These are phyloP conservation scores for Noctua pronuba DNA, from an alignment of 2,888 invertebrate genomes.

Conservation along the genomic window DNA sequence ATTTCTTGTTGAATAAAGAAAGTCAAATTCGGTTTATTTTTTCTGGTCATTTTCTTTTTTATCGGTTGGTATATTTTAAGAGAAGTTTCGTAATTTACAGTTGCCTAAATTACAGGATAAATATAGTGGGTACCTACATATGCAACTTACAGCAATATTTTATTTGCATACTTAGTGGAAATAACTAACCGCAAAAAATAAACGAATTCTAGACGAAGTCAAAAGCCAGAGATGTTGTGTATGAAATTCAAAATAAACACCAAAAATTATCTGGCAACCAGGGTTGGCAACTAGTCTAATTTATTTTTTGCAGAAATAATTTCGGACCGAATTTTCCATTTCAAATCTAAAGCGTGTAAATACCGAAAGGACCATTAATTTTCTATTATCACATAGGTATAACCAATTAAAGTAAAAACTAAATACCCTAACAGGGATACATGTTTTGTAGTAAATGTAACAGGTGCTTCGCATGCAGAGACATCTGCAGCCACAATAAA, in stretches of 20 bases:
- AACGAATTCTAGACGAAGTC: constrained; percentile 49
- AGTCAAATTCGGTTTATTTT: background rate
- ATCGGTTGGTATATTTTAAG: background rate
- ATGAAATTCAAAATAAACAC: constrained; percentile 58
- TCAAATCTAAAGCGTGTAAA: background rate
- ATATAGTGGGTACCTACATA: background rate
- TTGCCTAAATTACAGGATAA: background rate
- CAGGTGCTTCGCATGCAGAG: background rate
- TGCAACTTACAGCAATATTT: constrained; percentile 8
- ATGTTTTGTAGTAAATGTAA: background rate
- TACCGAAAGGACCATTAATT: background rate
- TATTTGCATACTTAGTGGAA: constrained; percentile 37
- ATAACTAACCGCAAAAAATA: constrained; percentile 54
- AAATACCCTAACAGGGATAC: background rate
- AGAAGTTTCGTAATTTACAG: background rate
- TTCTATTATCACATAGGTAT: too few species aligned
- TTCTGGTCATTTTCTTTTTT: background rate
- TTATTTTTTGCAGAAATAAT: background rate
- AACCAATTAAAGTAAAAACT: background rate
- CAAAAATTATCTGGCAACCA: constrained; percentile 50
- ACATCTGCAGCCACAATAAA: background rate
- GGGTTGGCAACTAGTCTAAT: constrained; percentile 43
- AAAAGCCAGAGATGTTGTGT: constrained; percentile 47
- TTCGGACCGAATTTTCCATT: background rate
- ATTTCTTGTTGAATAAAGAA: background rate